Conservation (phyloP, 2,888 invertebrate species). For the Cecidostiba fungosa region DNA sequence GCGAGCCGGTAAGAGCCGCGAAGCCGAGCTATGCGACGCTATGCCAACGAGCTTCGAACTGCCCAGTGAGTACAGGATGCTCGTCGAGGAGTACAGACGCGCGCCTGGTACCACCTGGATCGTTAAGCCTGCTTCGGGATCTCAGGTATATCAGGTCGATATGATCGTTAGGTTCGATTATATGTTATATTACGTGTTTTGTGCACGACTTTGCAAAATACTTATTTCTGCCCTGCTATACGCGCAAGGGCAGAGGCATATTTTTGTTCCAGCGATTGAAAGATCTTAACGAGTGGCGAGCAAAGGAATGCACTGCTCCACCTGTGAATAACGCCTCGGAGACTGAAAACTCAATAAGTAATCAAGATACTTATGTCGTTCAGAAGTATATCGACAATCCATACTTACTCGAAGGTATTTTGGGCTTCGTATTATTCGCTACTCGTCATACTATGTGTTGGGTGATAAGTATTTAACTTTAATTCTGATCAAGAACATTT, state of each 20-base stretch:
- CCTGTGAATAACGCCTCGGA: slow-evolving; percentile 52
- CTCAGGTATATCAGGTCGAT: slow-evolving; percentile 79
- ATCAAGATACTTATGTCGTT: slow-evolving; percentile 80
- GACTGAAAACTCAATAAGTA: slow-evolving; percentile 43
- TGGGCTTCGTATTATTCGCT: neutral
- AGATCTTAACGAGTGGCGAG: slow-evolving; percentile 75
- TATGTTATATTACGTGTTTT: no score
- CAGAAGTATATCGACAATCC: slow-evolving; percentile 84
- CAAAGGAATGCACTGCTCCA: slow-evolving; percentile 65
- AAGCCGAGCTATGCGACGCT: slow-evolving; percentile 81
- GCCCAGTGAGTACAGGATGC: slow-evolving; percentile 84
- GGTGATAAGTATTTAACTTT: neutral
- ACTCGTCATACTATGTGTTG: neutral
- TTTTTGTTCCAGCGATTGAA: slow-evolving; percentile 82
- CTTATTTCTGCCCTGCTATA: slow-evolving; percentile 65
- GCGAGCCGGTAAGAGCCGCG: slow-evolving; percentile 73
- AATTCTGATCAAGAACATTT: neutral
- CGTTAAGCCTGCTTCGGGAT: slow-evolving; percentile 84
- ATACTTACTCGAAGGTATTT: slow-evolving; percentile 82
- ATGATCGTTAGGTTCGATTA: neutral
- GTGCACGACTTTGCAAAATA: no score
- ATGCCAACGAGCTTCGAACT: slow-evolving; percentile 84
- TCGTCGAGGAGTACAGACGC: slow-evolving; percentile 83
- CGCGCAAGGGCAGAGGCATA: slow-evolving; percentile 83
- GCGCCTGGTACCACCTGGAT: slow-evolving; percentile 84